These are phyloP conservation scores for Actias luna DNA, from an alignment of 2,888 invertebrate species.

Conservation along the genomic window DNA sequence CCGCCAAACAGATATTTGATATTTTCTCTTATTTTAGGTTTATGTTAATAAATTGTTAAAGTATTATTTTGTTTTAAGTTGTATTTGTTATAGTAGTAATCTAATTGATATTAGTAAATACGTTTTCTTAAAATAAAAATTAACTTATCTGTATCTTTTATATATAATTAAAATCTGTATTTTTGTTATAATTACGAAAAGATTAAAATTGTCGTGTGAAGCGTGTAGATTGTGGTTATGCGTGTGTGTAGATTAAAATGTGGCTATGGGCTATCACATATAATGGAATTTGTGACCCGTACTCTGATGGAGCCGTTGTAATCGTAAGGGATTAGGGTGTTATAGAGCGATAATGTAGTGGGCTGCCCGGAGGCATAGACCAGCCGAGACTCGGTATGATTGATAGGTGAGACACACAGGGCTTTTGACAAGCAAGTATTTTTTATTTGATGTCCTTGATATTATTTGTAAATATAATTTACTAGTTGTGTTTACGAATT, in stretches of 20 bases:
- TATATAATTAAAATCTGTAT: not conserved
- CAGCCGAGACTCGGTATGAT: slow-evolving; percentile 28
- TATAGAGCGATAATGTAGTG: slow-evolving; percentile 66
- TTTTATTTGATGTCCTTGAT: not conserved
- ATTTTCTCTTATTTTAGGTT: too few species aligned
- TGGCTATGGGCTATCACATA: slow-evolving; percentile 52
- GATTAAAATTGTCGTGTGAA: not conserved
- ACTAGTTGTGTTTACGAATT: not conserved
- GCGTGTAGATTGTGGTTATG: not conserved
- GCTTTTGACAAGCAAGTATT: not conserved
- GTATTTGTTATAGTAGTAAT: not conserved
- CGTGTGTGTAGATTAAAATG: slow-evolving; percentile 23
- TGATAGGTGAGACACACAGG: slow-evolving; percentile 40
- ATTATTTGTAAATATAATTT: not conserved
- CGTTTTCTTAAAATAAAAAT: not conserved
- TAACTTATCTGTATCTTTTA: not conserved
- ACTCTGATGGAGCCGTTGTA: slow-evolving; percentile 53
- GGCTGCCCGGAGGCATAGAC: slow-evolving; percentile 35
- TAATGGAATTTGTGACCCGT: slow-evolving; percentile 66
- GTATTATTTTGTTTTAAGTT: not conserved
- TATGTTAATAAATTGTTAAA: not conserved
- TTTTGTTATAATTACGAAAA: not conserved
- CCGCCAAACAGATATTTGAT: not conserved
- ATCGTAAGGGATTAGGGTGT: slow-evolving; percentile 73
- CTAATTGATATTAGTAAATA: not conserved